Base-by-base conservation (phyloP, 2,888 invertebrate genomes). In the Hipparchia sbordonii region DNA sequence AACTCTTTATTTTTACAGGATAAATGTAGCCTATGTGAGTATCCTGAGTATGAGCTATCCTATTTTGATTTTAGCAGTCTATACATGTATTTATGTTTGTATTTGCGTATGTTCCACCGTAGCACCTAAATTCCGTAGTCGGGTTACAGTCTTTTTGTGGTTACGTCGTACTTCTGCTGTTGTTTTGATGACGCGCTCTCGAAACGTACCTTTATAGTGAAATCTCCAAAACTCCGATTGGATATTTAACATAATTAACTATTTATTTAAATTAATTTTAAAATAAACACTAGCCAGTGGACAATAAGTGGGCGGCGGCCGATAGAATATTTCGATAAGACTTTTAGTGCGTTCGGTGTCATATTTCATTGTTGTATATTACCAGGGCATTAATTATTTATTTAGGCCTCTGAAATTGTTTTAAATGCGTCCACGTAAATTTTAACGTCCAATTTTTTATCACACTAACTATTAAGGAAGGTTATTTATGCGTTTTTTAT, bases 171-270 rank as follows among this genome's bases (percentile, higher is more conserved):
- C 5, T 39, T 39, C 39, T 5, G 39, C 39, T 8, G 6, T 9
- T 8, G 63, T 51, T 9, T 33, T 33, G 10, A 33, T 23, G 46
- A 13, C 7, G 23, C 13, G 51, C 68, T 60, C 59, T 33, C 56
- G 13, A 69, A 69, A 59, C 59, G 2, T 23, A 63, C 60, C 63
- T 72, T 72, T 60, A 56, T 61, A 48, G 23, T 46, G 46, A 69
- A 66, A 72, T 10, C 60, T 66, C 59, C 46, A 39, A 52, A 57
- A 33, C 45, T 54, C 63, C 48, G 72, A 85, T 84, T 83, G 83
- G 78, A 79, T 80, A 79, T 82, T 85, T 87, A 87, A 82, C 89
- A 90, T 90, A 89, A 90, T 89, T 87, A 89, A 85, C 81, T 84
- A 87, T 89, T 88, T 89, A 90, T 89, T 89, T 81, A 89, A 89